Conservation (phyloP, 1,140 invertebrate genomes). For the Bactericera cockerelli region DNA sequence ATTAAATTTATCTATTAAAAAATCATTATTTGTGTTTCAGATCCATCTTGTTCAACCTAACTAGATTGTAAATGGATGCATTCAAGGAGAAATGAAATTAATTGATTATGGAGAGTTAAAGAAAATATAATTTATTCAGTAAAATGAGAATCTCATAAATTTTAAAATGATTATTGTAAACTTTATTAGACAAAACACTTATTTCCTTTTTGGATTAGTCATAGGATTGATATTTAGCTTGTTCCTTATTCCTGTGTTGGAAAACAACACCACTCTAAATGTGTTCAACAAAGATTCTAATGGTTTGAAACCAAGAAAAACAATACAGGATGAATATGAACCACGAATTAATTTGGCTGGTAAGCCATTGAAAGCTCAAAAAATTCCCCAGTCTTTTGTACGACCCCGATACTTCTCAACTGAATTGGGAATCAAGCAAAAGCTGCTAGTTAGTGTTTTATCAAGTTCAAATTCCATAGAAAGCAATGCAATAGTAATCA, state of each 20-base stretch:
- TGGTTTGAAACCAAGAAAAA: slow-evolving; percentile 12
- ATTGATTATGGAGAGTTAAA: too few relatives aligned
- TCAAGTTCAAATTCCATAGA: slow-evolving; percentile 53
- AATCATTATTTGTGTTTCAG: too few relatives aligned
- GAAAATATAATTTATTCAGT: too few relatives aligned
- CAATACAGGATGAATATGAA: slow-evolving; percentile 34
- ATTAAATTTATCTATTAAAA: too few relatives aligned
- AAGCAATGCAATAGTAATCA: slow-evolving; percentile 53
- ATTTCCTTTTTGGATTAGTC: slow-evolving; percentile 15
- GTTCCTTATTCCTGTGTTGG: slow-evolving; percentile 13
- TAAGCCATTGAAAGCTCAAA: slow-evolving; percentile 35
- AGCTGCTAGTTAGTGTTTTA: slow-evolving; percentile 71
- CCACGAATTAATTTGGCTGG: slow-evolving; percentile 37
- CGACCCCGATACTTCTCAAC: slow-evolving; percentile 82
- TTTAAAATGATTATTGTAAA: slow-evolving; percentile 10
- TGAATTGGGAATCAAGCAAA: slow-evolving; percentile 77
- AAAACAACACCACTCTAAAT: slow-evolving; percentile 12
- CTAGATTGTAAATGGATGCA: too few relatives aligned
- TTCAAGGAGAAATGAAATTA: too few relatives aligned
- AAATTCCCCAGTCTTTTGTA: slow-evolving; percentile 37
- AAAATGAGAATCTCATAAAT: too few relatives aligned
- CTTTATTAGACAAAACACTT: slow-evolving; percentile 16
- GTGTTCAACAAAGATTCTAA: slow-evolving; percentile 16
- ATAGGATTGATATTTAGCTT: slow-evolving; percentile 17
- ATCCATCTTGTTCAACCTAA: too few relatives aligned